phyloP scores from a whole-genome alignment of 2,113 vertebrate species.

The Mus musculus region DNA sequence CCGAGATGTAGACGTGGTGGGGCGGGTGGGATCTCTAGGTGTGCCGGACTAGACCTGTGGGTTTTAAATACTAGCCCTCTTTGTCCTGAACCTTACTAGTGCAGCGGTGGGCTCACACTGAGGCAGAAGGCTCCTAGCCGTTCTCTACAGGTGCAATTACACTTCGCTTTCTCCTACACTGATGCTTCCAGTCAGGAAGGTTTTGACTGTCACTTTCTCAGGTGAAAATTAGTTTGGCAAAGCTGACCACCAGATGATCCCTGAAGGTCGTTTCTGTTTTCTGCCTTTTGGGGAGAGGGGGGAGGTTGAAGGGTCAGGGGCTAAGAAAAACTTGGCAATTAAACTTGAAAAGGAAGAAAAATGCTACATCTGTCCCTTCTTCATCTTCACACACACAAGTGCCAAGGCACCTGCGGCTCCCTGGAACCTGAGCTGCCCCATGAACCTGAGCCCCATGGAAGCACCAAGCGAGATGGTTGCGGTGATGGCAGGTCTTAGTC shows the following conservation, averaged over 20 bases:
- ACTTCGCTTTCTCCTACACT: not conserved
- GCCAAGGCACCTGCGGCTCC: not conserved
- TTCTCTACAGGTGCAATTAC: not conserved
- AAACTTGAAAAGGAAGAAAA: not conserved
- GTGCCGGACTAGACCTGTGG: not conserved
- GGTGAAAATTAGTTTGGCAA: not conserved
- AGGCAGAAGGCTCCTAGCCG: not conserved
- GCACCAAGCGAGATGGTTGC: not conserved
- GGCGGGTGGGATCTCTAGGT: not conserved
- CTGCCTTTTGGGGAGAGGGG: not conserved
- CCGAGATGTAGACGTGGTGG: not conserved
- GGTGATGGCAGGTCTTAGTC: not conserved
- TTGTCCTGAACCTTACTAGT: not conserved
- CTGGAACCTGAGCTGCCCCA: accelerated
- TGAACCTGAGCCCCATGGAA: accelerated
- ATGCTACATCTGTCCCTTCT: not conserved
- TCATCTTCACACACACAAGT: not conserved
- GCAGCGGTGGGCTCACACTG: not conserved
- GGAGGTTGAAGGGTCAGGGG: not conserved
- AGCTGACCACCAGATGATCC: not conserved
- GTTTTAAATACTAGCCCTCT: not conserved
- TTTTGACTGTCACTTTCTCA: not conserved
- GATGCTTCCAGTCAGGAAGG: not conserved
- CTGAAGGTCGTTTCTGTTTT: not conserved
- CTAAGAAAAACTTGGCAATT: not conserved